These are phyloP conservation scores for Aegypius monachus DNA, from an alignment of 2,113 vertebrate genomes.

Conservation along the genomic window DNA sequence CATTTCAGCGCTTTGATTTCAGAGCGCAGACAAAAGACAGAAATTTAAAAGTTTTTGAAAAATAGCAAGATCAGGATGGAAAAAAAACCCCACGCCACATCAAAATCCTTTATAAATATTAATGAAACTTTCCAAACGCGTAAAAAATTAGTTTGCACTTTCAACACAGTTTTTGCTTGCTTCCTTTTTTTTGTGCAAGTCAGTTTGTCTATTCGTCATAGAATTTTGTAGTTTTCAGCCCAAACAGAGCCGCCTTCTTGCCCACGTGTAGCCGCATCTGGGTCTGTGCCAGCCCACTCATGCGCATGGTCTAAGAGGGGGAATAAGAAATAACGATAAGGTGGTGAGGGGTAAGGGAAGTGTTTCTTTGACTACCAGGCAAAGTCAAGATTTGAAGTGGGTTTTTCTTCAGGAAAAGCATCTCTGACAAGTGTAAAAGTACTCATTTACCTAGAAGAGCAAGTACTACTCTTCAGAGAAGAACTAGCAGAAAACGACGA, in stretches of 20 bases:
- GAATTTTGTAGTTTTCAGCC: background rate
- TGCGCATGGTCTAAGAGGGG: fast-evolving
- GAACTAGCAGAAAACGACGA: background rate
- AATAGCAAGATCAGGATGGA: background rate
- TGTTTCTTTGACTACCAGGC: background rate
- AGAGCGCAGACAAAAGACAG: background rate
- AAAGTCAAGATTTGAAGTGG: background rate
- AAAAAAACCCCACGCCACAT: fast-evolving
- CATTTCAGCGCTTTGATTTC: background rate
- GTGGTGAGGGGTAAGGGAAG: background rate
- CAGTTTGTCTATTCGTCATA: background rate
- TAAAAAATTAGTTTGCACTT: background rate
- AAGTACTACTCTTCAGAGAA: background rate
- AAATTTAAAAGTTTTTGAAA: background rate
- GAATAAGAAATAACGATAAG: fast-evolving
- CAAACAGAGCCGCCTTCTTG: background rate
- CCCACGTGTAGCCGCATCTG: background rate
- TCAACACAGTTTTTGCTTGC: background rate
- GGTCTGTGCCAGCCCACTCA: background rate
- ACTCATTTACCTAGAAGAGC: background rate
- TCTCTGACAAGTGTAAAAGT: background rate
- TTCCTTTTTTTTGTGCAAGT: background rate
- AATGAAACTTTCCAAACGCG: background rate
- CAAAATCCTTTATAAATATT: background rate
- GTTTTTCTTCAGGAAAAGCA: background rate